These are phyloP conservation scores for Sebastes schlegelii DNA, from an alignment of 2,113 vertebrate species.

Conservation along the genomic window DNA sequence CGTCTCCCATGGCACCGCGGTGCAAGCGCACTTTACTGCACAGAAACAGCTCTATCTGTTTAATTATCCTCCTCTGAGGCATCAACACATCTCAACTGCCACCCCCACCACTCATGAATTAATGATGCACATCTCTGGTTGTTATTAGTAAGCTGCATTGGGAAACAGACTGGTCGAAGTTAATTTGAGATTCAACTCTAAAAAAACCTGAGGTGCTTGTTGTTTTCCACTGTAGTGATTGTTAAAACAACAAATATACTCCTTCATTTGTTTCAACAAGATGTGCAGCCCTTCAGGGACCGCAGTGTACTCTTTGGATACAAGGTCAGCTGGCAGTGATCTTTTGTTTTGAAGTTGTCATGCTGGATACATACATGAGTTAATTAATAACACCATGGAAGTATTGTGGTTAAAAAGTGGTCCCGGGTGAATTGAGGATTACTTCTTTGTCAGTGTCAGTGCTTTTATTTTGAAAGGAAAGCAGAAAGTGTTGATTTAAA, in stretches of 20 bases:
- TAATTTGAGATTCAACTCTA: constrained; percentile 65
- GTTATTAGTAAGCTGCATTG: constrained; percentile 74
- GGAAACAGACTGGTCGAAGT: constrained; percentile 70
- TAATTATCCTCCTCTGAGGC: constrained; percentile 81
- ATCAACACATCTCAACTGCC: constrained; percentile 71
- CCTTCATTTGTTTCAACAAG: constrained; percentile 25
- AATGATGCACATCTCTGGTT: constrained; percentile 76
- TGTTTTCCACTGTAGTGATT: constrained; percentile 37
- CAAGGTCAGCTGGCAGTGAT: constrained; percentile 7
- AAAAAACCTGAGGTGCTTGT: constrained; percentile 31
- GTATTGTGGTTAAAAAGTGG: neutral
- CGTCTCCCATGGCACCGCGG: constrained; percentile 40
- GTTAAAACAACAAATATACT: constrained; percentile 28
- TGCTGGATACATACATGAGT: constrained; percentile 6
- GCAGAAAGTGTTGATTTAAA: no score
- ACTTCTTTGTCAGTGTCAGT: neutral
- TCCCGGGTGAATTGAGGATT: neutral
- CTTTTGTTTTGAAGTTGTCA: neutral
- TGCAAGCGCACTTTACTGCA: constrained; percentile 54
- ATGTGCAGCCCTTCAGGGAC: constrained; percentile 1
- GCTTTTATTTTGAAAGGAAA: no score
- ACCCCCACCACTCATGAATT: constrained; percentile 78
- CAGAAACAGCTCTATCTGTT: constrained; percentile 78
- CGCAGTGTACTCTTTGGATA: neutral
- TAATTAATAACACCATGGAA: constrained; percentile 5